Evolutionary conservation across 2,888 invertebrate genomes (phyloP).

Genomic region (Tetheella fluctuosa): DNA sequence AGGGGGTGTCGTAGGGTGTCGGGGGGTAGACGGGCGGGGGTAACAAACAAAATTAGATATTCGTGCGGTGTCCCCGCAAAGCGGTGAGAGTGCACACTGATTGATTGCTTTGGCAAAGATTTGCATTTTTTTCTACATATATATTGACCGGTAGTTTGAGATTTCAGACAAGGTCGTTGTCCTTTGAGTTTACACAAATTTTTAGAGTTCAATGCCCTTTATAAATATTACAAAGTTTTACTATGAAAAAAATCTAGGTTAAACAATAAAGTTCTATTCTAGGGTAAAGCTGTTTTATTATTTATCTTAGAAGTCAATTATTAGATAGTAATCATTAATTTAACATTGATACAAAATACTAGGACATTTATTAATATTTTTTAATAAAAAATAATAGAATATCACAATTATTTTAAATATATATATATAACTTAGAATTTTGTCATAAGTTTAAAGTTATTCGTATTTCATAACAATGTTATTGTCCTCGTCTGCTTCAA

Average conservation of each 20-base stretch:
- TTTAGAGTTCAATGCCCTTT: neutral
- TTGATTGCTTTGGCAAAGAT: constrained; percentile 71
- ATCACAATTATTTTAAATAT: no score
- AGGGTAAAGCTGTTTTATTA: neutral
- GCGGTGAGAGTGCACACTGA: constrained; percentile 75
- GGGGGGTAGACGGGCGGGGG: constrained; percentile 41
- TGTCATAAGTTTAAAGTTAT: neutral
- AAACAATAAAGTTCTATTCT: no score
- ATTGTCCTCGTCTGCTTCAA: constrained; percentile 35
- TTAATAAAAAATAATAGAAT: neutral
- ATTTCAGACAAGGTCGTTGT: constrained; percentile 2
- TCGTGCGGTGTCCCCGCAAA: constrained; percentile 80
- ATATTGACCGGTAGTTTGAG: constrained; percentile 6
- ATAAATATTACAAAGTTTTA: neutral
- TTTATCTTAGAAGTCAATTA: neutral
- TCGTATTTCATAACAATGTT: constrained; percentile 9
- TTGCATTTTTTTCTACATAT: constrained; percentile 42
- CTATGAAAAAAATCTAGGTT: neutral
- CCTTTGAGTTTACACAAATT: neutral
- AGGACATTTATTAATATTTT: no score
- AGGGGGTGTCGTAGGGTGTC: constrained; percentile 36
- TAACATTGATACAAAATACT: neutral
- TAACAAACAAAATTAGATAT: constrained; percentile 83
- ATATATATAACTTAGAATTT: neutral
- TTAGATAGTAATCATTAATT: neutral